A percentile compares a stretch with the other conserved stretches of the same genome.
Conservation (phyloP, 1,140 invertebrate species). For the Cephus cinctus region DNA sequence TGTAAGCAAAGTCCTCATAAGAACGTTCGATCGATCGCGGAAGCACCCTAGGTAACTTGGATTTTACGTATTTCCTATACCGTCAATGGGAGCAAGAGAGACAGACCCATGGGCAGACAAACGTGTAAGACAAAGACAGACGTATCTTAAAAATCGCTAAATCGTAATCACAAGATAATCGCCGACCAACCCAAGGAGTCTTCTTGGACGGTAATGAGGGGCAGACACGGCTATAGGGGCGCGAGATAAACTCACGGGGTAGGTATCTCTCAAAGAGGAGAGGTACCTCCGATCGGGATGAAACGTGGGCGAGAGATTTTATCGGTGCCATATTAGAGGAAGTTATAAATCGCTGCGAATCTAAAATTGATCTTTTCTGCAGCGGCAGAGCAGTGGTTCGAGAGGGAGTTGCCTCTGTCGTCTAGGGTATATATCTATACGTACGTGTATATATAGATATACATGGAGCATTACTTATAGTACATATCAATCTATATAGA, state of each 20-base stretch:
- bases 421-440: conserved; percentile 16
- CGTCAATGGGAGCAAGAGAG: too few species aligned
- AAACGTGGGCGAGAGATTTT: conserved; percentile 26
- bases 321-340: conserved; percentile 56
- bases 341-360: conserved; percentile 57
- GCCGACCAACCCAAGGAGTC: too few species aligned
- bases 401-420: conserved; percentile 12
- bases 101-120: neutral
- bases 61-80: too few species aligned
- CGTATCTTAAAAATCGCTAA: neutral
- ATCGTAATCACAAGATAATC: too few species aligned
- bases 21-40: too few species aligned
- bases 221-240: conserved; percentile 13
- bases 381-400: conserved; percentile 19
- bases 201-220: conserved; percentile 8
- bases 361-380: conserved; percentile 58
- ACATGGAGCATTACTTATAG: too few species aligned
- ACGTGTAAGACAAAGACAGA: neutral
- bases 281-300: too few species aligned
- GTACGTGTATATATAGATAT: conserved; percentile 9
- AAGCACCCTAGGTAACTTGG: too few species aligned
- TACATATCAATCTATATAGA: conserved; percentile 5
- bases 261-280: too few species aligned
- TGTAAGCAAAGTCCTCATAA: too few species aligned
- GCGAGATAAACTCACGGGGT: conserved; percentile 19